phyloP scores from a whole-genome alignment of 2,113 vertebrate species.

The Lophius piscatorius region DNA sequence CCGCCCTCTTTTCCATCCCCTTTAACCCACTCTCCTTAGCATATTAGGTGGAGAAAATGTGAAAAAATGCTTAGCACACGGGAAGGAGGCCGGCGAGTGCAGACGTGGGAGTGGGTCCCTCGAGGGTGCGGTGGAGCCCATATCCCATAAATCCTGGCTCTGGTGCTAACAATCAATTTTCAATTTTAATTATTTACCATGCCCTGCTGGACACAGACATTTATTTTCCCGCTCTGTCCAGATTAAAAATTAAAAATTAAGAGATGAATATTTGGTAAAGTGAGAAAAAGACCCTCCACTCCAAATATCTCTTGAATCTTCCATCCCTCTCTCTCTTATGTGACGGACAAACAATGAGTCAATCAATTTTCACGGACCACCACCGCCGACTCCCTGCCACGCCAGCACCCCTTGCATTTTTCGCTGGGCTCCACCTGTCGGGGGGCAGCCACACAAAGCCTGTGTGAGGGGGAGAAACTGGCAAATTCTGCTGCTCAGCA shows the following conservation, averaged over 20 bases:
- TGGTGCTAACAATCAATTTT: slow-evolving; percentile 93
- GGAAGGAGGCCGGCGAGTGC: slow-evolving; percentile 83
- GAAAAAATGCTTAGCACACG: slow-evolving; percentile 92
- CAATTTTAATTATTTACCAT: slow-evolving; percentile 94
- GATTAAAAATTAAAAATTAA: slow-evolving; percentile 88
- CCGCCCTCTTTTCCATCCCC: slow-evolving; percentile 37
- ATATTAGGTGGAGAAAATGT: slow-evolving; percentile 91
- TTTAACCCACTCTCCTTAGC: slow-evolving; percentile 79
- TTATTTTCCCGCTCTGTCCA: slow-evolving; percentile 83
- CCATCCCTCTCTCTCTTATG: slow-evolving; percentile 38
- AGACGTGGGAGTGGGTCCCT: slow-evolving; percentile 83
- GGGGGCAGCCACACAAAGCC: slow-evolving; percentile 60
- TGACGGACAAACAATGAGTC: slow-evolving; percentile 61
- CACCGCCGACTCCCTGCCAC: slow-evolving; percentile 40
- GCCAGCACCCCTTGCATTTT: slow-evolving; percentile 60
- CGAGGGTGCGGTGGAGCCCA: slow-evolving; percentile 78
- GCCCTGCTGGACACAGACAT: slow-evolving; percentile 83
- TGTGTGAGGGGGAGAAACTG: slow-evolving; percentile 34
- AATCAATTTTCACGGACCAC: slow-evolving; percentile 72
- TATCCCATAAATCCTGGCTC: slow-evolving; percentile 88
- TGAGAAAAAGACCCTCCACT: slow-evolving; percentile 57
- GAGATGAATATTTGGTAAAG: slow-evolving; percentile 83
- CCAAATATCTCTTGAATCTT: slow-evolving; percentile 71
- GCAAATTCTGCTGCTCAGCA: slow-evolving; percentile 73
- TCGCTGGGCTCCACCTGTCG: slow-evolving; percentile 62